Base-by-base conservation (phyloP, 2,797 vertebrate species). In the Microctenopoma steveboyesi region DNA sequence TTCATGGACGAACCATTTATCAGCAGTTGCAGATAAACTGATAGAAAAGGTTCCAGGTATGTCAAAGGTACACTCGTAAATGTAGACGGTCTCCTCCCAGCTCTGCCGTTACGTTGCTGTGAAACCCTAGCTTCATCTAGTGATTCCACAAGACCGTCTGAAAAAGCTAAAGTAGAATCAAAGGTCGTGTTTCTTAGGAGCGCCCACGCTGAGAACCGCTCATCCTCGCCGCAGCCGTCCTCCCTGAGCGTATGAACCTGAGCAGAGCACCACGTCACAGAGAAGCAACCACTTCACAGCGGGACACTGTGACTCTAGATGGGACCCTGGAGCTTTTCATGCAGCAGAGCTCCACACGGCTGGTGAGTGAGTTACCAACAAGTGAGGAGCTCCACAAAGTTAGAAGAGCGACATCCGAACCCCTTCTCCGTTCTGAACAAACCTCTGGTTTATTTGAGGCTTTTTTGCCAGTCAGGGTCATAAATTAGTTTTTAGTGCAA, bases 181-280 rank as follows among this genome's bases (percentile, higher is more conserved):
- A 37, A 27, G 42, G 11, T 10, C 12, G 14, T 42, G 3, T 12
- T 42, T 13, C 10, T 14, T 4, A 10, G 11, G 40, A 42, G 11
- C 10, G 11, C 3, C 40, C 43, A n/a, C 13, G 16, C n/a, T 45
- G 42, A 76, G 58, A 74, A 47, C 39, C 14, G 16, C 66, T 10
- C 64, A 40, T 50, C 18, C 57, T 9, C 30, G 25, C 76, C 40
- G 64, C 66, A 7, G 51, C 60, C 58, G 67, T 30, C 45, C 62
- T 76, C 76, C 78, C 52, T 83, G 76, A 87, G 82, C 3, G 58
- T 40, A 28, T 73, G 46, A 54, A 52, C 40, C 25, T 74, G 75
- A 74, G 76, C 3, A 50, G 2, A 85, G 80, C 85, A 79, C 75
- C 76, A n/a, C 47, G 72, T 55, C 22, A 18, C 0, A 18, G 52